These are phyloP conservation scores for Steinernema carpocapsae DNA, from an alignment of 2,888 invertebrate genomes.

Conservation along the genomic window DNA sequence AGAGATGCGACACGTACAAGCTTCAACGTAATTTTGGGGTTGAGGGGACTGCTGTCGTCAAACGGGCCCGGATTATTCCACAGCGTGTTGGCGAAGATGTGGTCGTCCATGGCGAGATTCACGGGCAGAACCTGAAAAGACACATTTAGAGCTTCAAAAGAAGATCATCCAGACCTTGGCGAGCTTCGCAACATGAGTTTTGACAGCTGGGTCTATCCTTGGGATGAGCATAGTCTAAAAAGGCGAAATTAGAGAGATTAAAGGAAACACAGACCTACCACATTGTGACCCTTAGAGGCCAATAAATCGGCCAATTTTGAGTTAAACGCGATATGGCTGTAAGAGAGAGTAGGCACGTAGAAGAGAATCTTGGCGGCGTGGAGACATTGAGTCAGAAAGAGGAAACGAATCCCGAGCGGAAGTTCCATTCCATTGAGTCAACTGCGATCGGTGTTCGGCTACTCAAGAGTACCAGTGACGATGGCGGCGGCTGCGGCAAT, in stretches of 20 bases:
- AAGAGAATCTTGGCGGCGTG: slow-evolving; percentile 49
- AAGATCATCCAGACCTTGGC: slow-evolving; percentile 34
- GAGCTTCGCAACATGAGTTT: not conserved
- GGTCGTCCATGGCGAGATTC: slow-evolving; percentile 25
- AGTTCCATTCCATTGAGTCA: slow-evolving; percentile 11
- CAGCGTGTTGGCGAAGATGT: slow-evolving; percentile 50
- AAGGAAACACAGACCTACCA: slow-evolving; percentile 47
- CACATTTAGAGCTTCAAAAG: too few species aligned
- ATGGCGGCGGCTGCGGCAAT: not conserved
- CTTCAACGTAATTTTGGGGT: slow-evolving; percentile 59
- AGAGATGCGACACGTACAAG: slow-evolving; percentile 54
- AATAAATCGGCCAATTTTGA: slow-evolving; percentile 55
- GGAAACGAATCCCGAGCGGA: not conserved
- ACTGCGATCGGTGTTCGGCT: not conserved
- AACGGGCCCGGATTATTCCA: slow-evolving; percentile 65
- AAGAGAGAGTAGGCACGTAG: slow-evolving; percentile 63
- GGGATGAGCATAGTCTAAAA: slow-evolving; percentile 46
- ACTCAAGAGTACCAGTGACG: not conserved
- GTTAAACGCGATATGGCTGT: slow-evolving; percentile 63
- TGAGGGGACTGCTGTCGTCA: slow-evolving; percentile 58
- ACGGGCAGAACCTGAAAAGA: not conserved
- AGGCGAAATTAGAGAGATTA: not conserved
- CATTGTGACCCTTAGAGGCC: slow-evolving; percentile 51
- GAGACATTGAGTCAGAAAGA: slow-evolving; percentile 34
- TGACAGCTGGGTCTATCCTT: slow-evolving; percentile 46